These are phyloP conservation scores for Clunio marinus DNA, from an alignment of 2,888 invertebrate genomes.

Conservation along the genomic window DNA sequence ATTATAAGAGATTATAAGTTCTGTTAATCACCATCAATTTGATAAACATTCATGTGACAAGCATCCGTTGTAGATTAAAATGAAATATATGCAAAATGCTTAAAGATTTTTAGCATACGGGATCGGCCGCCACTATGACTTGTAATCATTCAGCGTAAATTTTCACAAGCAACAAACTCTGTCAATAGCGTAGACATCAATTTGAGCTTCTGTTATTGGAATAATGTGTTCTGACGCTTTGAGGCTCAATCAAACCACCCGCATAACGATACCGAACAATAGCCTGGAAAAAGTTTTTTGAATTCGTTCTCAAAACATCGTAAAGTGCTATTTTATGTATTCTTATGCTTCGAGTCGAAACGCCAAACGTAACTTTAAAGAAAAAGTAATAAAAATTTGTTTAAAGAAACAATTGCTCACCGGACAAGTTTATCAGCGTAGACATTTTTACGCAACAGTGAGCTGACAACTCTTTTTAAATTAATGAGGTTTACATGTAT, in stretches of 20 bases:
- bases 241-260: conserved; percentile 28
- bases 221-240: background rate
- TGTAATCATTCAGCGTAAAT: too few species aligned
- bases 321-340: background rate
- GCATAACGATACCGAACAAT: conserved; percentile 20
- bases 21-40: too few species aligned
- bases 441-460: conserved; percentile 35
- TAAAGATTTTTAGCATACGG: too few species aligned
- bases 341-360: background rate
- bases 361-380: too few species aligned
- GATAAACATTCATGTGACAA: too few species aligned
- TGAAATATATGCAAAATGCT: too few species aligned
- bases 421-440: background rate
- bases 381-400: conserved; percentile 30
- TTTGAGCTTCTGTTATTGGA: background rate
- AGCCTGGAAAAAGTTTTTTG: background rate
- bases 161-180: too few species aligned
- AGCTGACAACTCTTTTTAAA: conserved; percentile 37
- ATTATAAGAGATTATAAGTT: too few species aligned
- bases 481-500: background rate
- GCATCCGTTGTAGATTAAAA: too few species aligned
- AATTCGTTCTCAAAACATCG: background rate
- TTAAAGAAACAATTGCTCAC: background rate
- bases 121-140: too few species aligned
- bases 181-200: too few species aligned